Evolutionary conservation across 2,888 invertebrate genomes (phyloP), one percentile per base, ranked within the genome.

Genomic region (Folsomia candida): DNA sequence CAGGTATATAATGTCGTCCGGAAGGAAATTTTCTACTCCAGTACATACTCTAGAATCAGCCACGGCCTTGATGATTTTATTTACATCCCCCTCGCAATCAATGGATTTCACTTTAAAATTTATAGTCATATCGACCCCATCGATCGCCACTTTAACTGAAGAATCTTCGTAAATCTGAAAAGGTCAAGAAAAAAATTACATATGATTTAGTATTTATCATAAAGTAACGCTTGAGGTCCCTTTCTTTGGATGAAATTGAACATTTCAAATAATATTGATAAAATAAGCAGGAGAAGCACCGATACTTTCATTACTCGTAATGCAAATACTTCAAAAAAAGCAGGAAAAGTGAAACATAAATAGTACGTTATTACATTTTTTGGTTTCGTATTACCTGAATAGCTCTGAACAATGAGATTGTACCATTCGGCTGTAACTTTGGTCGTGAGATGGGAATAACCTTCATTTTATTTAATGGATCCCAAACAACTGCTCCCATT

Each of bases 401-500:
- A 54, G 75, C 74, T 0, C 75, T 62, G 28, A 74, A 75, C 2
- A 79, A 64, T 26, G 72, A 54, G 26, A 76, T 68, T 24, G 63
- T 47, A 22, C 79, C 79, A 65, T 37, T 74, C 4, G 69, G 59
- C 27, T 71, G 64, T 2, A 79, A 65, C 64, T 77, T 76, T 18
- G 73, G 62, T 72, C 76, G 77, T 9, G 75, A 79, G 20, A 71
- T 72, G 11, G 72, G 67, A 51, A 79, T 74, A 1, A 74, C 74
- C 65, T 76, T 77, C 67, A 74, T 70, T 67, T 75, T 76, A 18
- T 72, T 74, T 20, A 47, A 68, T 24, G 76, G 77, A 61, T 79
- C 79, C 76, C 77, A 79, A 20, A 74, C 63, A 20, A 79, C 76
- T 28, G 76, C 77, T 20, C 77, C 74, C 51, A 79, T 72, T 58